Conservation (phyloP, 1,140 invertebrate genomes). For the Ectropis grisescens region DNA sequence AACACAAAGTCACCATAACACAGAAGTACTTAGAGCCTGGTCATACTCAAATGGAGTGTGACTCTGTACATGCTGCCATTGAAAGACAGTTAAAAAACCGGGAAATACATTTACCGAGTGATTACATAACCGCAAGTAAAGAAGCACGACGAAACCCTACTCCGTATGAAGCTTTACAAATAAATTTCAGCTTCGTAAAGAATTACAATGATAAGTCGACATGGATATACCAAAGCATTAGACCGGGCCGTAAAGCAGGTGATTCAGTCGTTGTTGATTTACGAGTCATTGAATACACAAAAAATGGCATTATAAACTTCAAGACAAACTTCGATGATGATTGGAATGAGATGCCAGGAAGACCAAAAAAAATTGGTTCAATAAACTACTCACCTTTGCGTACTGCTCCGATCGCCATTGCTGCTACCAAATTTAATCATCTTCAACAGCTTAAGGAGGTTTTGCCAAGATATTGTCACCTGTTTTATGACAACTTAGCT, state of each 20-base stretch:
- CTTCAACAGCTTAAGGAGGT: too few relatives aligned
- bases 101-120: constrained; percentile 9
- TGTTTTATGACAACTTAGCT: too few relatives aligned
- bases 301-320: too few relatives aligned
- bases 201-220: constrained; percentile 8
- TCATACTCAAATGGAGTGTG: constrained; percentile 58
- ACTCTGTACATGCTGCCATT: constrained; percentile 33
- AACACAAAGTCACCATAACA: constrained; percentile 26
- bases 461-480: too few relatives aligned
- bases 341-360: too few relatives aligned
- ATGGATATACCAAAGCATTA: constrained; percentile 10
- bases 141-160: constrained; percentile 4
- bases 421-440: too few relatives aligned
- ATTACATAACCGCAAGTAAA: constrained; percentile 5
- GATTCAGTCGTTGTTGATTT: too few relatives aligned
- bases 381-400: too few relatives aligned
- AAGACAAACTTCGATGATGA: too few relatives aligned
- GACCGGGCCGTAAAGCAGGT: constrained; percentile 14
- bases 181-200: constrained; percentile 11
- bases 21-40: constrained; percentile 54
- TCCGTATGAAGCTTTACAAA: constrained; percentile 7
- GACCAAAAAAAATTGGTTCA: too few relatives aligned
- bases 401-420: too few relatives aligned
- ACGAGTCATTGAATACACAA: too few relatives aligned
- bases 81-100: constrained; percentile 8